These are phyloP conservation scores for Sesia apiformis DNA, from an alignment of 2,888 invertebrate species.

Conservation along the genomic window DNA sequence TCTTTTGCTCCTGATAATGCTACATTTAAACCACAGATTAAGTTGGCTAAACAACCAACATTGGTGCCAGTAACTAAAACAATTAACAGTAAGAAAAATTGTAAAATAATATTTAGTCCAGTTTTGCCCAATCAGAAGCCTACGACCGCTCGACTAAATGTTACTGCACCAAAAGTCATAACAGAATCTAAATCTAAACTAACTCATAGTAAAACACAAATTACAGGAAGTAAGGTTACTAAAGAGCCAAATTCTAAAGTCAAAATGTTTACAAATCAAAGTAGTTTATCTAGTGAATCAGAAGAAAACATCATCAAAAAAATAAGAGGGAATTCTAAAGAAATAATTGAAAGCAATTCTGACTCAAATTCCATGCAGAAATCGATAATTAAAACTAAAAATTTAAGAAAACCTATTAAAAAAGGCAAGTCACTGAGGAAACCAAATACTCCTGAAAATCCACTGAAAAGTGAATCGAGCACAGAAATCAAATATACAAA, in stretches of 20 bases:
- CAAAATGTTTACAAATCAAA: too few species aligned
- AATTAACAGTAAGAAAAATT: slow-evolving; percentile 12
- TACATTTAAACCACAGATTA: slow-evolving; percentile 58
- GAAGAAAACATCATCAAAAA: not conserved
- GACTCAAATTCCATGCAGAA: not conserved
- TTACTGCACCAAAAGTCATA: too few species aligned
- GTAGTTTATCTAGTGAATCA: too few species aligned
- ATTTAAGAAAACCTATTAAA: not conserved
- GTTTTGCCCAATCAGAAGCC: not conserved
- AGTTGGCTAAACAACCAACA: slow-evolving; percentile 13
- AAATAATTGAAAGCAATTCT: too few species aligned
- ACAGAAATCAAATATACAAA: slow-evolving; percentile 25
- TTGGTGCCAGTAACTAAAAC: slow-evolving; percentile 6
- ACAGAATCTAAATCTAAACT: not conserved
- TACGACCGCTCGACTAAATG: slow-evolving; percentile 5
- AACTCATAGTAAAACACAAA: not conserved
- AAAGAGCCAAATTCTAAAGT: too few species aligned
- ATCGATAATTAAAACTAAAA: not conserved
- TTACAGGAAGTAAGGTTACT: not conserved
- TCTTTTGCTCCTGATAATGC: slow-evolving; percentile 74
- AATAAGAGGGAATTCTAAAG: not conserved
- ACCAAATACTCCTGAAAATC: slow-evolving; percentile 22
- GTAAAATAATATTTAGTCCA: slow-evolving; percentile 3
- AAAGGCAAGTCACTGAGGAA: not conserved
- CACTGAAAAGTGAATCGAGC: slow-evolving; percentile 46